Conservation (phyloP, 2,888 invertebrate species). For the Polymixis lichenea region DNA sequence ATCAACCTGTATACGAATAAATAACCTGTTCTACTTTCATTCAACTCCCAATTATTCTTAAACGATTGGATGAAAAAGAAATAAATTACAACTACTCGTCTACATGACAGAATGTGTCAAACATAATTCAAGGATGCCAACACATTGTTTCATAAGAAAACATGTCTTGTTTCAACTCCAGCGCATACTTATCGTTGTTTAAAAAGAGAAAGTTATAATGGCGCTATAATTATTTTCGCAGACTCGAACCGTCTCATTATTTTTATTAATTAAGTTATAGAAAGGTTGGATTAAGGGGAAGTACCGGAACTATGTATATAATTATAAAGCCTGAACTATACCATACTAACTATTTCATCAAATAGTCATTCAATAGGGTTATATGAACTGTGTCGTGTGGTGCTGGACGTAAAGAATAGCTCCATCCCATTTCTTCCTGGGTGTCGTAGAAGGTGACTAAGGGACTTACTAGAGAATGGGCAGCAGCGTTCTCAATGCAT, state of each 20-base stretch:
- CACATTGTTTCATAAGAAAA: conserved; percentile 31
- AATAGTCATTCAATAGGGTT: too few relatives aligned
- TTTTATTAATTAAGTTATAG: conserved; percentile 4
- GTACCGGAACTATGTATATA: too few relatives aligned
- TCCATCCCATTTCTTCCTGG: too few relatives aligned
- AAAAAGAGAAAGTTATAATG: neutral
- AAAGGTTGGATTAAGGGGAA: neutral
- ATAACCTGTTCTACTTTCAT: conserved; percentile 23
- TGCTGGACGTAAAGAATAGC: too few relatives aligned
- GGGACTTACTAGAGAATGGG: too few relatives aligned
- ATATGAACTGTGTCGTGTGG: too few relatives aligned
- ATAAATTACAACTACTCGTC: conserved; percentile 28
- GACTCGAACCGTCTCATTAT: neutral
- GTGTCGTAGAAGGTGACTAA: too few relatives aligned
- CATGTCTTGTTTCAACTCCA: conserved; percentile 30
- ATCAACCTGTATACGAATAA: neutral
- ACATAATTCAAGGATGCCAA: conserved; percentile 39
- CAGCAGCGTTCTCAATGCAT: too few relatives aligned
- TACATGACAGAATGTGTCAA: conserved; percentile 36
- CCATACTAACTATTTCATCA: too few relatives aligned
- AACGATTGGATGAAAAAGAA: conserved; percentile 23
- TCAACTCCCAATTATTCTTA: conserved; percentile 12
- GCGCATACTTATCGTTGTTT: neutral
- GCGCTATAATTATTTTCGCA: neutral
- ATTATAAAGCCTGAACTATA: too few relatives aligned